phyloP scores from a whole-genome alignment of 2,888 invertebrate genomes.

The Mesoligia furuncula region DNA sequence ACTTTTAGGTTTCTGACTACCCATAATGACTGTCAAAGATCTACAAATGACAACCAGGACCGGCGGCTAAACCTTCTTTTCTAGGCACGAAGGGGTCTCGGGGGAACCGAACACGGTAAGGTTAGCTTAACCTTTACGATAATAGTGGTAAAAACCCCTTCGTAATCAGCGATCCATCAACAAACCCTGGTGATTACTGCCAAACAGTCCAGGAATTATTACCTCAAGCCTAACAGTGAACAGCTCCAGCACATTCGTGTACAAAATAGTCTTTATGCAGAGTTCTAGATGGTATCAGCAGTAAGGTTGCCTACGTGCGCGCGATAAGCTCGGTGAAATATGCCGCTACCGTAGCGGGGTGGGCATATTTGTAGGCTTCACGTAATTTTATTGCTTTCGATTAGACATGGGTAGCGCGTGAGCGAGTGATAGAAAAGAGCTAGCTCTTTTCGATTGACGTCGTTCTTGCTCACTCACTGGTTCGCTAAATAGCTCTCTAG shows the following conservation, averaged over 20 bases:
- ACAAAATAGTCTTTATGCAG: slow-evolving; percentile 50
- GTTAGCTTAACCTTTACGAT: neutral
- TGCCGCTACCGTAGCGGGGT: slow-evolving; percentile 54
- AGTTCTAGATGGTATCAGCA: slow-evolving; percentile 72
- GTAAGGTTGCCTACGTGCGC: slow-evolving; percentile 74
- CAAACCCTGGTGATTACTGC: neutral
- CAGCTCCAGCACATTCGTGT: slow-evolving; percentile 34
- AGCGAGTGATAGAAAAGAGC: no score
- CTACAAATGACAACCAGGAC: neutral
- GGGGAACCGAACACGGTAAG: neutral
- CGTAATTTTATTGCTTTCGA: slow-evolving; percentile 53
- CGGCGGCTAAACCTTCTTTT: neutral
- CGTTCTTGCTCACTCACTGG: no score
- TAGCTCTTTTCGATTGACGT: no score
- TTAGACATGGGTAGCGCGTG: no score
- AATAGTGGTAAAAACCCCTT: neutral
- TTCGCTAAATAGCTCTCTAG: no score
- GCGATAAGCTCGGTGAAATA: slow-evolving; percentile 74
- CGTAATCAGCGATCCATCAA: slow-evolving; percentile 4
- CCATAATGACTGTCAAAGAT: neutral
- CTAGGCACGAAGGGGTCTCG: neutral
- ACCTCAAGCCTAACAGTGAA: slow-evolving; percentile 3
- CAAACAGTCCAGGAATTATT: slow-evolving; percentile 29
- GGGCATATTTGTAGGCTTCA: slow-evolving; percentile 55
- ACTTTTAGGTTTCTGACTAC: neutral